Base-by-base conservation (phyloP, 2,888 invertebrate species). In the Mythimna pallens region DNA sequence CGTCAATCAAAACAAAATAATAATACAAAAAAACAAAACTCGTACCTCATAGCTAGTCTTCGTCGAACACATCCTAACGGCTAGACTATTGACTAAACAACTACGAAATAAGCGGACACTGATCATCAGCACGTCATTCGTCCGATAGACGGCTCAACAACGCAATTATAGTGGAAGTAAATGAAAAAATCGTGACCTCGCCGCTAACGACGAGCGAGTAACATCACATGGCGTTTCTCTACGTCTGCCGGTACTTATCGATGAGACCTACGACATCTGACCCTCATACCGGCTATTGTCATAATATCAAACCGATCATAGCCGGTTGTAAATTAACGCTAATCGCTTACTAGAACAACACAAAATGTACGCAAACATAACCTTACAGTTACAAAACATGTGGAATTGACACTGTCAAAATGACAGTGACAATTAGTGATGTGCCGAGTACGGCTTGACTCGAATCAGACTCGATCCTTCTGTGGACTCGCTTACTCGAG, bases 11-110 rank as follows among this genome's bases (percentile, higher is more conserved):
- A 63, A 52, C 30, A 66, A 76, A 62, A 36, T 73, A 66, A 55
- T 64, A 34, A 36, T 64, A 61, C 17, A 77, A 62, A 69, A n/a
- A 30, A 52, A 64, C 52, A 40, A 86, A 94, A 94, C 92, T 94
- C 94, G 71, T 90, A 96, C 96, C 93, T 95, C 95, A 73, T 96
- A 96, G 58, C 89, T 90, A 65, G 79, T 86, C 54, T 90, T 92
- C 12, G 87, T 86, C 1, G 94, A 92, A 82, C 89, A 90, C 96
- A 96, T 96, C 81, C 91, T 95, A 54, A 83, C 43, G 65, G 84
- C 67, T 82, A 89, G 71, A 87, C 86, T 92, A 89, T 76, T 84
- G 80, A 87, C 90, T 90, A 92, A 72, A 83, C 86, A 84, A 90
- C 89, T 88, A 89, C 91, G 89, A 83, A 88, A 85, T 71, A 89